Evolutionary conservation across 2,113 vertebrate genomes (phyloP).

Genomic region (Phyllopteryx taeniolatus): DNA sequence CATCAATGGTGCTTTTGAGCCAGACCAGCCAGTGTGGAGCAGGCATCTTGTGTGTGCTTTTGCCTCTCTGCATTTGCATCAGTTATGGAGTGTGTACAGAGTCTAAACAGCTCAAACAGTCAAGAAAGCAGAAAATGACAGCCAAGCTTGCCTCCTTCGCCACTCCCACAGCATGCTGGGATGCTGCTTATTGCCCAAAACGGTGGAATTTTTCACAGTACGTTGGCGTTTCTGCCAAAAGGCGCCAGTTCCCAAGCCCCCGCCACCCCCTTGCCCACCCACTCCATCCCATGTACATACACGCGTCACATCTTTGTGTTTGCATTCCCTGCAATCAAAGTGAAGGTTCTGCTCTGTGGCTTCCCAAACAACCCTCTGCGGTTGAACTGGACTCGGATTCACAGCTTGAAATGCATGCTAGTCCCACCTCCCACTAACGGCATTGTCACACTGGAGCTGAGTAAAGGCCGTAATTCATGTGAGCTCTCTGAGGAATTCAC

Average conservation of each 20-base stretch:
- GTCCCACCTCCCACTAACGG: slow-evolving; percentile 31
- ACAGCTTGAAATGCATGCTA: slow-evolving; percentile 48
- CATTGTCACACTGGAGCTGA: slow-evolving; percentile 22
- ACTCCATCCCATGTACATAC: slow-evolving; percentile 5
- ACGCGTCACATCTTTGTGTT: slow-evolving; percentile 46
- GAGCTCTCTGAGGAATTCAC: slow-evolving; percentile 50
- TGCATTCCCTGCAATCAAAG: slow-evolving; percentile 60
- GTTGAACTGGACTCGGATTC: slow-evolving; percentile 57
- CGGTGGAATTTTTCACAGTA: slow-evolving; percentile 56
- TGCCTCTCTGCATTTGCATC: not conserved
- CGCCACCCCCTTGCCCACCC: not conserved
- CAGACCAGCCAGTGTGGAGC: slow-evolving; percentile 11
- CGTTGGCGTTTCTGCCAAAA: slow-evolving; percentile 48
- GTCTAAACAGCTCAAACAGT: slow-evolving; percentile 21
- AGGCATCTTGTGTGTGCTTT: not conserved
- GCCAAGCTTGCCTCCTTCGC: slow-evolving; percentile 11
- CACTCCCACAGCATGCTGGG: slow-evolving; percentile 58
- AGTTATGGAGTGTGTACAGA: slow-evolving; percentile 7
- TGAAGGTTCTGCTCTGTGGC: slow-evolving; percentile 36
- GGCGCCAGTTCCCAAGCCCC: slow-evolving; percentile 42
- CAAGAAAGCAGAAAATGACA: slow-evolving; percentile 43
- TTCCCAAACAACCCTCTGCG: slow-evolving; percentile 24
- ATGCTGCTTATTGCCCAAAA: slow-evolving; percentile 60
- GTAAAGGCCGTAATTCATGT: slow-evolving; percentile 54
- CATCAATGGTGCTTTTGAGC: slow-evolving; percentile 25